Base-by-base conservation (phyloP, 2,888 invertebrate species). In the Nomada fabriciana region DNA sequence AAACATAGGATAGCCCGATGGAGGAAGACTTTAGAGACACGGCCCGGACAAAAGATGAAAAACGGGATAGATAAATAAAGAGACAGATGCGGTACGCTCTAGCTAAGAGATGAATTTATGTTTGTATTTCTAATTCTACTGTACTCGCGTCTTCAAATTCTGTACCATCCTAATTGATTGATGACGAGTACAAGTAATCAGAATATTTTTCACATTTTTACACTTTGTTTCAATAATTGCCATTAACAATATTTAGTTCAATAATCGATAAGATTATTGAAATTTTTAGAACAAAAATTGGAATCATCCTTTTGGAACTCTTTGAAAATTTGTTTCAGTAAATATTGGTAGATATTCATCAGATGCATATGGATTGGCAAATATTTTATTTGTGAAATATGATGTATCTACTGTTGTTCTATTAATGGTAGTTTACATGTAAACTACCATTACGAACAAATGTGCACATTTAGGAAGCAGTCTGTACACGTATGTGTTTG, bases 11-110 rank as follows among this genome's bases (percentile, higher is more conserved):
- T 61, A 42, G 80, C n/a, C 57, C 36, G 57, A 52, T 11, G 65
- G 57, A 57, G 52, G 52, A 57, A 65, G 65, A n/a, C 72, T 76
- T 57, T 61, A 52, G 52, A 29, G 70, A 59, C 53, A 20, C 23
- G 20, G 53, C 11, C 23, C 36, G 53, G 53, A 65, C 69, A 75
- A 64, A 76, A 57, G 74, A 74, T 57, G 64, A 74, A 43, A 73
- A 68, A 70, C 78, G 61, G 29, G 74, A 67, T 53, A 61, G 74
- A 78, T 78, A 82, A 78, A 82, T 69, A 71, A 57, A 61, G 20
- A 13, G 43, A 59, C 57, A 23, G 57, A 42, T 18, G 59, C 59
- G 60, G 11, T 63, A 73, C 52, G 64, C 23, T 74, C 42, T 43
- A 53, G 65, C 43, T 36, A 47, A 57, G 50, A 75, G 43, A 11